These are phyloP conservation scores for Elgaria multicarinata DNA, from an alignment of 2,113 vertebrate genomes.

Conservation along the genomic window DNA sequence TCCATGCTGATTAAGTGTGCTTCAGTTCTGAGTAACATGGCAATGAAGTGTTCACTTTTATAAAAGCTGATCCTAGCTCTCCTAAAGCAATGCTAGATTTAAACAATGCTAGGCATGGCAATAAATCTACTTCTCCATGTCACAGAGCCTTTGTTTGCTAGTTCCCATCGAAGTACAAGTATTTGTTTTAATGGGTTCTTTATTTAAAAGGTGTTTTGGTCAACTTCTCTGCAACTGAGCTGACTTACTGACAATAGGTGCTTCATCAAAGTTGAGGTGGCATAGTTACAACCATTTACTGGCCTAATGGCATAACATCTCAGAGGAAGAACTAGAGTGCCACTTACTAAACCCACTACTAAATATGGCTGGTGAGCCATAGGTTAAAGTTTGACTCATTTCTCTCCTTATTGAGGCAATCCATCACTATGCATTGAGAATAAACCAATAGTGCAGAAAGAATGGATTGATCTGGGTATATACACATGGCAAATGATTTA, in stretches of 20 bases:
- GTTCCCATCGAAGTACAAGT: background rate
- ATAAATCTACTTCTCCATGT: background rate
- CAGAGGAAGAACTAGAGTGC: background rate
- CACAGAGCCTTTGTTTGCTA: background rate
- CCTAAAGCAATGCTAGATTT: background rate
- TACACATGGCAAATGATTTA: background rate
- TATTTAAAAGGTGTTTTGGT: constrained; percentile 17
- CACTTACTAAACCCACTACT: background rate
- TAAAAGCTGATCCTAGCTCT: background rate
- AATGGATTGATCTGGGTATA: background rate
- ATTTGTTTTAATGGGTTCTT: background rate
- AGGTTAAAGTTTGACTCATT: background rate
- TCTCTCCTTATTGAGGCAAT: background rate
- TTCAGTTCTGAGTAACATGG: background rate
- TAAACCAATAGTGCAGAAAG: background rate
- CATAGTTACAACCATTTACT: background rate
- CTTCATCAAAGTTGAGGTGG: background rate
- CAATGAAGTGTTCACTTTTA: background rate
- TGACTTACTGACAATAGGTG: constrained; percentile 5
- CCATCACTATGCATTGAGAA: background rate
- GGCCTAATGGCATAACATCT: background rate
- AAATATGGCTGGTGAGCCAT: background rate
- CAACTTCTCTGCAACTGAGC: background rate
- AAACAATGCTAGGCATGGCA: background rate
- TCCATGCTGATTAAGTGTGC: background rate